Base-by-base conservation (phyloP, 64 coral and sea anemone genomes). In the Pachyseris speciosa region DNA sequence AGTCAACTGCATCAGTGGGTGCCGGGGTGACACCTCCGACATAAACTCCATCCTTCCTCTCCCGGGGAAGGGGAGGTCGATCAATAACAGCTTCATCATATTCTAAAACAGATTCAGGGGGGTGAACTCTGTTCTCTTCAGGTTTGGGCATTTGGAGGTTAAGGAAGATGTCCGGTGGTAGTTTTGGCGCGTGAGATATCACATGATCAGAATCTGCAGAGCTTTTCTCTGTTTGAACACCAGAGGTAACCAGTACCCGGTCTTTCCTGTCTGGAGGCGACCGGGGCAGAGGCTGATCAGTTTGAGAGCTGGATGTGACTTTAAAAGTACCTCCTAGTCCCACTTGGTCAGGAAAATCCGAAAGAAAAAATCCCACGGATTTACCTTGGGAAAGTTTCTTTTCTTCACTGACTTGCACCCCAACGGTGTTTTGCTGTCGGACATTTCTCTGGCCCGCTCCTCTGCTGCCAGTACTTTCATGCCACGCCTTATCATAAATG, bases 141-240 rank as follows among this genome's bases (percentile, higher is more conserved):
- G 84, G 78, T 10, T 50, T 37, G n/a, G 85, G 72, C 83, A 89
- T 94, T 75, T 88, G 75, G 22, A 97, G 58, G 45, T 91, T 91
- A 43, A 97, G 49, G 47, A 97, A 90, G 37, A 97, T 94, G 37
- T 97, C 91, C 17, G 95, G 95, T 17, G 95, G 95, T 4, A 97
- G 70, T 15, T 76, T 44, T 2, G 91, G 95, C 2, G 86, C 91
- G 42, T 79, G 75, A 1, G 79, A 44, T 8, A 19, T 75, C 39
- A 55, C 72, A 19, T 33, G 59, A 67, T 67, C 60, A 48, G 29
- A 49, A 67, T 86, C 47, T 7, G 41, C 24, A 69, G 25, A 0
- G 5, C 19, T 37, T 67, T 41, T 55, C 13, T 86, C 67, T 16
- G 83, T 86, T 69, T 69, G 67, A 67, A 86, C 31, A 29, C 41